A percentile compares a stretch with the other conserved stretches of the same genome.
These are phyloP conservation scores for Leucania comma DNA, from an alignment of 2,888 invertebrate genomes.

Conservation along the genomic window DNA sequence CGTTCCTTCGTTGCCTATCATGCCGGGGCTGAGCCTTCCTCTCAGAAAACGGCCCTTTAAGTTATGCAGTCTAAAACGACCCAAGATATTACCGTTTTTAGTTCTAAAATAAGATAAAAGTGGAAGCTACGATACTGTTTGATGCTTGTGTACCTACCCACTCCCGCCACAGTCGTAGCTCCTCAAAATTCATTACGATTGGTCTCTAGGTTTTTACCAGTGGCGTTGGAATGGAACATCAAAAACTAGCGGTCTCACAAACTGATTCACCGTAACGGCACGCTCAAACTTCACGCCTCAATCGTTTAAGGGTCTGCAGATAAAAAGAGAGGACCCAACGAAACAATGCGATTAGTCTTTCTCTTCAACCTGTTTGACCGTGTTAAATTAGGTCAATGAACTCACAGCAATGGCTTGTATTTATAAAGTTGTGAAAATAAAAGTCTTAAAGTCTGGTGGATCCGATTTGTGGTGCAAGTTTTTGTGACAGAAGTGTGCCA, in stretches of 20 bases:
- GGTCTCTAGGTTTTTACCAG: slow-evolving; percentile 73
- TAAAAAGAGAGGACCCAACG: slow-evolving; percentile 58
- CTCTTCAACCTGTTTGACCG: slow-evolving; percentile 58
- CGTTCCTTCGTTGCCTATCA: too few relatives aligned
- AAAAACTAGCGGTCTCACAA: slow-evolving; percentile 70
- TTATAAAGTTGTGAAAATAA: slow-evolving; percentile 58
- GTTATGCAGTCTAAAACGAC: neutral
- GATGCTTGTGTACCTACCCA: neutral
- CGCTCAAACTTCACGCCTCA: slow-evolving; percentile 71
- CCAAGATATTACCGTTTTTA: neutral
- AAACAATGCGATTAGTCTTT: slow-evolving; percentile 66
- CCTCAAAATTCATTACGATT: slow-evolving; percentile 68
- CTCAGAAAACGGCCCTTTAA: too few relatives aligned
- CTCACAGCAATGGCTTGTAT: slow-evolving; percentile 39
- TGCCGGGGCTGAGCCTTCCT: too few relatives aligned
- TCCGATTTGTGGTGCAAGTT: slow-evolving; percentile 51
- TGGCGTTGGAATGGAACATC: slow-evolving; percentile 63
- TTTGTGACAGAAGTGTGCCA: slow-evolving; percentile 49
- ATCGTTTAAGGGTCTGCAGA: slow-evolving; percentile 67
- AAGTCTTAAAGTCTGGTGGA: slow-evolving; percentile 41
- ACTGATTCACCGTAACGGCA: slow-evolving; percentile 77
- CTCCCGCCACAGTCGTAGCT: slow-evolving; percentile 49
- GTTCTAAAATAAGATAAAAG: too few relatives aligned
- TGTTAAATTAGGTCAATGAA: slow-evolving; percentile 64
- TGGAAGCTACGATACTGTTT: too few relatives aligned